A percentile compares a stretch with the other conserved stretches of the same genome.
Conservation (phyloP, 2,113 vertebrate genomes). For the Aldabrachelys gigantea region DNA sequence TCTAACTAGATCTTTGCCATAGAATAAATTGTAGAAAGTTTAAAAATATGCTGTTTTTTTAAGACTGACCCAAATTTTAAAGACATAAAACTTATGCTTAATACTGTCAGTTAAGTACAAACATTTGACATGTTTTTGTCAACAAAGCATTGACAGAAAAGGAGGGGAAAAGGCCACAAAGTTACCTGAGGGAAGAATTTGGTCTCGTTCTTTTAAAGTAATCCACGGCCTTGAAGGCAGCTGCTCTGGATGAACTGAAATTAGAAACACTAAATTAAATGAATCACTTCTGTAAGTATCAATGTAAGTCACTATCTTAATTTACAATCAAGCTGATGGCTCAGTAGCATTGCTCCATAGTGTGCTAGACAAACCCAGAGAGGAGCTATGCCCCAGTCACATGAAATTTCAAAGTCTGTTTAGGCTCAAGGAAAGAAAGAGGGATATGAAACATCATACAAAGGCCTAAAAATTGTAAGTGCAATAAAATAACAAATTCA, state of each 20-base stretch:
- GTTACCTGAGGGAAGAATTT: constrained; percentile 92
- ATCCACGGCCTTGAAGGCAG: constrained; percentile 98
- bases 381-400: background rate
- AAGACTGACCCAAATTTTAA: background rate
- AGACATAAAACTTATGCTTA: background rate
- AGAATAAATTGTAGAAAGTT: background rate
- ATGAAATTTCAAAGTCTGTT: background rate
- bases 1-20: background rate
- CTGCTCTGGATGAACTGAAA: constrained; percentile 96
- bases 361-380: background rate
- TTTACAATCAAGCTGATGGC: background rate
- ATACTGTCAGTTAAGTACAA: background rate
- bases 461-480: background rate
- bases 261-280: too few relatives aligned
- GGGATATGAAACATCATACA: background rate
- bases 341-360: background rate
- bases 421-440: background rate
- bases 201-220: constrained; percentile 97
- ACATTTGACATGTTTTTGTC: background rate
- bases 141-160: background rate
- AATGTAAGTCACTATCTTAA: background rate
- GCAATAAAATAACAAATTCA: background rate
- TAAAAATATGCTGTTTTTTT: background rate
- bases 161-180: background rate
- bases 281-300: background rate